Evolutionary conservation across 2,888 invertebrate species (phyloP), one percentile per base, ranked within the genome.

Genomic region (Philhelius pedissequus): DNA sequence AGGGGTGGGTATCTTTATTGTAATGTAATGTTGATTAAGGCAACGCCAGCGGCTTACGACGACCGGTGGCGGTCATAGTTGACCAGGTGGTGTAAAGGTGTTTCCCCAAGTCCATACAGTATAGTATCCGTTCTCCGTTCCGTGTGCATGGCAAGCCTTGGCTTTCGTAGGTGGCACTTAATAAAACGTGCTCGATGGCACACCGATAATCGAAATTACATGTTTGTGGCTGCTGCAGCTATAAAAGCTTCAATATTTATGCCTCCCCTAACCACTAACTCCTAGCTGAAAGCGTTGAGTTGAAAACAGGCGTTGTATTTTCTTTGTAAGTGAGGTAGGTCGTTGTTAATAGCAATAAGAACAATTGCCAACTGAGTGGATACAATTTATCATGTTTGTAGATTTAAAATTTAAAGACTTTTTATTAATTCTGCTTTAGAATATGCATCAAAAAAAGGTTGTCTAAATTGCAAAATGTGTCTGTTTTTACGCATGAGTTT

Each of bases 171-270:
- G 68, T 74, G 73, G 48, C 48, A 82, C 68, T 74, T 78, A 58
- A 20, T 30, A 20, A 75, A 79, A 62, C 68, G 62, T 79, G 83
- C 69, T 38, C 76, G 75, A 84, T 83, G 69, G 60, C 58, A 75
- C 58, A 71, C 75, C 68, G 75, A 84, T 76, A 80, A 71, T 62
- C 52, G 80, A 76, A 71, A 69, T 70, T 54, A 35, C 45, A 69
- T 20, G 70, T 60, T 70, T 15, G 45, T 54, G 20, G 45, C 45
- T 43, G 43, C 52, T 60, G 43, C 73, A 64, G 48, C 35, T 60
- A n/a, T n/a, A 54, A 43, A 78, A 38, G 71, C 78, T 64, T 22
- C 48, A 69, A 74, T 54, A 75, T 27, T 30, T 22, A 13, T 62
- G n/a, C 20, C 32, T 43, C 56, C 58, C 54, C 64, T n/a, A 45